A percentile compares a stretch with the other conserved stretches of the same genome.
phyloP scores from a whole-genome alignment of 2,113 vertebrate genomes.

The Genyomyrus donnyi region DNA sequence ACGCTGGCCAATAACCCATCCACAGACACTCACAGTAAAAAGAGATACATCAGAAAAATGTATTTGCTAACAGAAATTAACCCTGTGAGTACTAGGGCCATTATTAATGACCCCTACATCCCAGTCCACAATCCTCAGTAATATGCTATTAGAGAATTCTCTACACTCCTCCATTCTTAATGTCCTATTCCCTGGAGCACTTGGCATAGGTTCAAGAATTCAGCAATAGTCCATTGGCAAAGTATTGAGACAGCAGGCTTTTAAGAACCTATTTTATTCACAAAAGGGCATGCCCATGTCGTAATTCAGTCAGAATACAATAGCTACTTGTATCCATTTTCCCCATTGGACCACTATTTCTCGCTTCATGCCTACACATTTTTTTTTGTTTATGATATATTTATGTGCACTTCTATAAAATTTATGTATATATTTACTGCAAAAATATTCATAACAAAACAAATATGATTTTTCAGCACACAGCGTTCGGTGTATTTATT shows the following conservation, averaged over 20 bases:
- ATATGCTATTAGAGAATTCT: neutral
- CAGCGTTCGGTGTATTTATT: neutral
- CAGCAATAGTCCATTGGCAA: conserved; percentile 1
- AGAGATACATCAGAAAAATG: neutral
- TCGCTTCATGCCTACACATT: neutral
- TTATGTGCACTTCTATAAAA: neutral
- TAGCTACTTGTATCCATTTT: neutral
- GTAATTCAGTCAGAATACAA: conserved; percentile 12
- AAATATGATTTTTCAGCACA: neutral
- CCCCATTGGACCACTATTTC: neutral
- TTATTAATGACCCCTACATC: neutral
- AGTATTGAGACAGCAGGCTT: conserved; percentile 14
- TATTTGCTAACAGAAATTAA: conserved; percentile 10
- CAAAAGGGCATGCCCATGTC: conserved; percentile 13
- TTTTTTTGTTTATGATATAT: neutral
- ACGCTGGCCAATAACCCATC: too few species aligned
- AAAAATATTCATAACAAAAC: neutral
- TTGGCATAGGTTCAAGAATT: conserved; percentile 18
- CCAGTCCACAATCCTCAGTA: neutral
- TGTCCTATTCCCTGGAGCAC: neutral
- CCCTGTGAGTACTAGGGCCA: neutral
- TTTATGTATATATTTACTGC: neutral
- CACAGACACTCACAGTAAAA: neutral
- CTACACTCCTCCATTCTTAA: neutral
- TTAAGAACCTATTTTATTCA: conserved; percentile 19